Evolutionary conservation across 2,888 invertebrate genomes (phyloP).

Genomic region (Hipparchia semele): DNA sequence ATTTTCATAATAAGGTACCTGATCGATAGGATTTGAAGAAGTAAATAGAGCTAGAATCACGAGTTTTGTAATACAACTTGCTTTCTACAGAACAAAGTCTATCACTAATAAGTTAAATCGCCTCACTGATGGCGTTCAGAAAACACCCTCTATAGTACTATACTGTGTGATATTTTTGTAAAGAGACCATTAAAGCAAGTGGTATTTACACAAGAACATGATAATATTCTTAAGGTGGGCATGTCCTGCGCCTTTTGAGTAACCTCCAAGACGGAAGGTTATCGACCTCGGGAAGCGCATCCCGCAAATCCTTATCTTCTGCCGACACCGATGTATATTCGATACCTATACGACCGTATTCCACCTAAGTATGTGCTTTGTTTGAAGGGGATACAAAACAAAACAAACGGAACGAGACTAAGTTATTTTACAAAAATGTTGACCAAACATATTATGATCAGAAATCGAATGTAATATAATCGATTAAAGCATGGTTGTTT

Average conservation of each 20-base stretch:
- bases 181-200: neutral
- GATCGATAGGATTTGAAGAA: no score
- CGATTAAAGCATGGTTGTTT: slow-evolving; percentile 17
- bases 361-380: neutral
- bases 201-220: neutral
- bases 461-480: neutral
- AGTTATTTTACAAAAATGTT: neutral
- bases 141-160: neutral
- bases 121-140: no score
- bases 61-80: no score
- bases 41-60: no score
- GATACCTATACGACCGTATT: slow-evolving; percentile 12
- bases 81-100: no score
- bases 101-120: no score
- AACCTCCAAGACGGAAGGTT: slow-evolving; percentile 65
- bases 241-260: slow-evolving; percentile 60
- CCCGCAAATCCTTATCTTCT: slow-evolving; percentile 73
- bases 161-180: neutral
- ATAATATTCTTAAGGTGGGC: slow-evolving; percentile 13
- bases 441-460: neutral
- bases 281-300: slow-evolving; percentile 68
- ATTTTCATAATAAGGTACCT: no score
- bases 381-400: neutral
- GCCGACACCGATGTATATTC: slow-evolving; percentile 35
- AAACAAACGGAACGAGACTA: neutral